A percentile compares a stretch with the other conserved stretches of the same genome.
Evolutionary conservation across 2,113 vertebrate species (phyloP).

Genomic region (Ophthalmolycus amberensis): DNA sequence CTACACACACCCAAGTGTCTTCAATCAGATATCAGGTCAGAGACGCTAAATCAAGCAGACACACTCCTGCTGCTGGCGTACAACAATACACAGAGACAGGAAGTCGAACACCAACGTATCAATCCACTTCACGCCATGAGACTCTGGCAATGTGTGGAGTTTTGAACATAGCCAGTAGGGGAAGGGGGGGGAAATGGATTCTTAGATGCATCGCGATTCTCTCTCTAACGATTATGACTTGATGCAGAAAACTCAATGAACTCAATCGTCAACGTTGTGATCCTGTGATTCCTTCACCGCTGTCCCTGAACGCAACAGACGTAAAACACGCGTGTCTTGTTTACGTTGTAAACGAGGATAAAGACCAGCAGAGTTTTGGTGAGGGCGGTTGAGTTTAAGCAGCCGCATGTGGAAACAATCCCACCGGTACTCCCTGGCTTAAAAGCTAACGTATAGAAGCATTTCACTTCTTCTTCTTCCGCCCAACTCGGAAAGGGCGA

Average conservation of each 20-base stretch:
- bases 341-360: too few relatives aligned
- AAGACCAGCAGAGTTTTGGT: not conserved
- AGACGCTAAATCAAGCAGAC: slow-evolving; percentile 70
- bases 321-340: too few relatives aligned
- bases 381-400: too few relatives aligned
- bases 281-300: too few relatives aligned
- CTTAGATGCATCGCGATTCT: not conserved
- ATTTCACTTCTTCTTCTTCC: too few relatives aligned
- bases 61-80: slow-evolving; percentile 41
- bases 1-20: slow-evolving; percentile 52
- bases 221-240: not conserved
- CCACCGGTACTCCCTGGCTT: too few relatives aligned
- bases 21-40: slow-evolving; percentile 77
- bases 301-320: too few relatives aligned
- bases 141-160: slow-evolving; percentile 6
- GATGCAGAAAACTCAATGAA: not conserved
- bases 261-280: too few relatives aligned
- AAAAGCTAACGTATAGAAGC: too few relatives aligned
- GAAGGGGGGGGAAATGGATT: too few relatives aligned
- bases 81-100: slow-evolving; percentile 36
- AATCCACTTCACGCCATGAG: slow-evolving; percentile 8
- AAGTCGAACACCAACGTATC: slow-evolving; percentile 35
- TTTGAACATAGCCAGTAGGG: slow-evolving; percentile 5
- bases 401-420: too few relatives aligned
- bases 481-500: too few relatives aligned